These are phyloP conservation scores for Hormaphis cornu DNA, from an alignment of 1,140 invertebrate genomes.

Conservation along the genomic window DNA sequence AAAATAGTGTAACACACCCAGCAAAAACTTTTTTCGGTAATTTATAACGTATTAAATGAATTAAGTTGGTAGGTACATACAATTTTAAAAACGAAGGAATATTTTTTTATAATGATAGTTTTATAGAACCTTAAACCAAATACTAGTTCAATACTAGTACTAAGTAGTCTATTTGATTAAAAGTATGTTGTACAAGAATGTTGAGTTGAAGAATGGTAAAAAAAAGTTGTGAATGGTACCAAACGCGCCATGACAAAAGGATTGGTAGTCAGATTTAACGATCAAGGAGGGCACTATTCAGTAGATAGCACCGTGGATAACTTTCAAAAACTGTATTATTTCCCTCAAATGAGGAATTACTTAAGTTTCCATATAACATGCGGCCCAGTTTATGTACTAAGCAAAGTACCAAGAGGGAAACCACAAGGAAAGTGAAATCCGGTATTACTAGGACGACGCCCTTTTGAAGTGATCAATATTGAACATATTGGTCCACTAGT, in stretches of 20 bases:
- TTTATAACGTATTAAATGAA: too few species aligned
- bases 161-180: too few species aligned
- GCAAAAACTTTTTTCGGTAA: too few species aligned
- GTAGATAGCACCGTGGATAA: not conserved
- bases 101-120: too few species aligned
- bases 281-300: not conserved
- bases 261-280: not conserved
- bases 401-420: slow-evolving; percentile 35
- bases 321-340: not conserved
- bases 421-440: slow-evolving; percentile 32
- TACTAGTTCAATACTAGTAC: too few species aligned
- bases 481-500: not conserved
- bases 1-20: too few species aligned
- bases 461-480: not conserved
- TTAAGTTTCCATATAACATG: slow-evolving; percentile 30
- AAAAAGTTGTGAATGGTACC: too few species aligned
- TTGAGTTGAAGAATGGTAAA: too few species aligned
- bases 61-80: too few species aligned
- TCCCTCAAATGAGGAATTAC: not conserved
- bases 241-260: slow-evolving; percentile 3
- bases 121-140: too few species aligned
- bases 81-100: too few species aligned
- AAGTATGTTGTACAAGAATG: too few species aligned
- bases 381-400: slow-evolving; percentile 34
- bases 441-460: slow-evolving; percentile 4